These are phyloP conservation scores for Trisateles emortualis DNA, from an alignment of 2,888 invertebrate species.

Conservation along the genomic window DNA sequence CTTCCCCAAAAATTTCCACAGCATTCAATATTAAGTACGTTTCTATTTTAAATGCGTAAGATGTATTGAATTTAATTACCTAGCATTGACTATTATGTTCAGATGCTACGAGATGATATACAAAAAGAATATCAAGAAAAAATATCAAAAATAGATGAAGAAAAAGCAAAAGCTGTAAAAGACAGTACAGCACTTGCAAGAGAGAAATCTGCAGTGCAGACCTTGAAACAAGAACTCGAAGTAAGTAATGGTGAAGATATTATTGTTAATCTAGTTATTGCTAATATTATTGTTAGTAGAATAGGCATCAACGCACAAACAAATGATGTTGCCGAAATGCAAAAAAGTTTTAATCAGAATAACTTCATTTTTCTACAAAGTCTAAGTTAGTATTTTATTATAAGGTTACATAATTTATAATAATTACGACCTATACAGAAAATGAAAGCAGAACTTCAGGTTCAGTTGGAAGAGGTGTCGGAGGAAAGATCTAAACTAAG, in stretches of 20 bases:
- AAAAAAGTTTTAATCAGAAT: too few relatives aligned
- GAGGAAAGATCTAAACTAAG: conserved; percentile 76
- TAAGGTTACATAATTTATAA: too few relatives aligned
- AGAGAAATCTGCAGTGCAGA: conserved; percentile 73
- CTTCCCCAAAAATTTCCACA: too few relatives aligned
- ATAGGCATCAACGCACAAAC: too few relatives aligned
- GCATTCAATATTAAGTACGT: too few relatives aligned
- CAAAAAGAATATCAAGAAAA: conserved; percentile 79
- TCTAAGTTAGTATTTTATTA: too few relatives aligned
- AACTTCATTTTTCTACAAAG: too few relatives aligned
- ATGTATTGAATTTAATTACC: too few relatives aligned
- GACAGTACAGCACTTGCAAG: conserved; percentile 68
- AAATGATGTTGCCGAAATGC: too few relatives aligned
- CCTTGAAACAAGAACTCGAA: conserved; percentile 76
- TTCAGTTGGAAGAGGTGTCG: conserved; percentile 75
- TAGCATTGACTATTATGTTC: too few relatives aligned
- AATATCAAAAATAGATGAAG: conserved; percentile 72
- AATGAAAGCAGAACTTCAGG: conserved; percentile 77
- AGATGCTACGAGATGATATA: conserved; percentile 77
- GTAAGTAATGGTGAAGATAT: conserved; percentile 43
- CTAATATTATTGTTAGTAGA: not conserved
- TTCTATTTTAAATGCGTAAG: too few relatives aligned
- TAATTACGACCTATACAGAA: conserved; percentile 58
- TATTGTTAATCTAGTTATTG: not conserved
- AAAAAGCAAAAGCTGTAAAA: conserved; percentile 68